Base-by-base conservation (phyloP, 1,140 invertebrate species). In the Campodea augens region DNA sequence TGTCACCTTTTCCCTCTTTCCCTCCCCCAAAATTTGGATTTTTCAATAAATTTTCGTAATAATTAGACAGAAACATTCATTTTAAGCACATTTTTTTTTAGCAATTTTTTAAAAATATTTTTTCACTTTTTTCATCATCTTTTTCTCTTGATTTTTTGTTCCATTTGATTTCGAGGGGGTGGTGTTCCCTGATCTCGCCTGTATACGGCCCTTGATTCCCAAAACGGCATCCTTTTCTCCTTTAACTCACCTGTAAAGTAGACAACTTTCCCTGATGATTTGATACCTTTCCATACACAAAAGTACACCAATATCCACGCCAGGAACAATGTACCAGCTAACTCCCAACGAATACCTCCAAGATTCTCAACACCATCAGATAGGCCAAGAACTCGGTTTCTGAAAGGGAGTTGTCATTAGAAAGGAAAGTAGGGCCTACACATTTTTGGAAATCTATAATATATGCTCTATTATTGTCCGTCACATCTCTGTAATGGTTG, bases 301-400 rank as follows among this genome's bases (percentile, higher is more conserved):
- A 69, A 55, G 49, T 62, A 68, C 15, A 69, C 60, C 5, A 68
- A 42, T 21, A 66, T 45, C 68, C 69, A 71, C 25, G 65, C 59
- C 3, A 67, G 41, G 1, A 77, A 45, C 45, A 84, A 71, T 52
- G 73, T 77, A 22, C 69, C 60, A 29, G 81, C 71, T n/a, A 86
- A 60, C 1, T 75, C 71, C 73, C 78, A 79, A 12, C 80, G 75
- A 4, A 85, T 70, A 1, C 65, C 61, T 0, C 81, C 82, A 20
- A 81, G 60, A 19, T 80, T 66, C 1, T 72, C 59, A 25, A 85
- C 75, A 21, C 70, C 65, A 0, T 64, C 57, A 1, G 77, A 78
- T 57, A 82, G 70, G 38, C 70, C 67, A 3, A 85, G 59, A 2
- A 87, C 71, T 46, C 75, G 66, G 50, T 73, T 67, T 52, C 82